Conservation (phyloP, 2,888 invertebrate genomes). For the Ectemnius cavifrons region DNA sequence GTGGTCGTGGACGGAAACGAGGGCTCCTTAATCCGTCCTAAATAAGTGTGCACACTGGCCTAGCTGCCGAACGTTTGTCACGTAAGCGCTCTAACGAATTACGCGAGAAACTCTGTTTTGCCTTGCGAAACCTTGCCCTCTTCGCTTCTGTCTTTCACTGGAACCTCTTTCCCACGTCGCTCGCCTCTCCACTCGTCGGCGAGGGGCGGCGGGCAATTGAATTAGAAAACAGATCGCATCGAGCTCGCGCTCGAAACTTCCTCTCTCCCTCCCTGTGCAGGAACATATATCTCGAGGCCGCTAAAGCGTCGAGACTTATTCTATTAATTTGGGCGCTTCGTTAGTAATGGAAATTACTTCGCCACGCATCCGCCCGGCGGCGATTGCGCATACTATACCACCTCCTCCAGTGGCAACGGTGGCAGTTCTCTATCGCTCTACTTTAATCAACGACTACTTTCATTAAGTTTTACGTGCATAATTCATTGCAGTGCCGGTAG, state of each 20-base stretch:
- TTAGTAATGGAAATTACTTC: constrained; percentile 64
- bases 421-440: constrained; percentile 49
- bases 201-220: constrained; percentile 49
- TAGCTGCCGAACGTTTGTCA: constrained; percentile 61
- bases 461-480: constrained; percentile 62
- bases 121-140: not conserved
- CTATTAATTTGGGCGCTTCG: constrained; percentile 68
- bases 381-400: constrained; percentile 53
- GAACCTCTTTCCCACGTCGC: not conserved
- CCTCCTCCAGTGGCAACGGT: too few relatives aligned
- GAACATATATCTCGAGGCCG: constrained; percentile 39
- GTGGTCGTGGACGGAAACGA: constrained; percentile 47
- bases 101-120: constrained; percentile 31
- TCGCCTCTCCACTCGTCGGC: constrained; percentile 23
- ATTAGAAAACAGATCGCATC: constrained; percentile 62
- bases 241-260: constrained; percentile 47
- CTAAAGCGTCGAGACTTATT: constrained; percentile 57
- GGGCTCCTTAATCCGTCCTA: constrained; percentile 61
- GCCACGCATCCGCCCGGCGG: constrained; percentile 24
- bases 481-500: constrained; percentile 41
- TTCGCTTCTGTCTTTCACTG: not conserved
- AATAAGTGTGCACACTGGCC: constrained; percentile 58
- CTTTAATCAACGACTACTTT: constrained; percentile 61
- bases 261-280: not conserved
- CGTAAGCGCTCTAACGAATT: constrained; percentile 47